Evolutionary conservation across 1,140 invertebrate genomes (phyloP), one percentile per base, ranked within the genome.

Genomic region (Polyergus mexicanus): DNA sequence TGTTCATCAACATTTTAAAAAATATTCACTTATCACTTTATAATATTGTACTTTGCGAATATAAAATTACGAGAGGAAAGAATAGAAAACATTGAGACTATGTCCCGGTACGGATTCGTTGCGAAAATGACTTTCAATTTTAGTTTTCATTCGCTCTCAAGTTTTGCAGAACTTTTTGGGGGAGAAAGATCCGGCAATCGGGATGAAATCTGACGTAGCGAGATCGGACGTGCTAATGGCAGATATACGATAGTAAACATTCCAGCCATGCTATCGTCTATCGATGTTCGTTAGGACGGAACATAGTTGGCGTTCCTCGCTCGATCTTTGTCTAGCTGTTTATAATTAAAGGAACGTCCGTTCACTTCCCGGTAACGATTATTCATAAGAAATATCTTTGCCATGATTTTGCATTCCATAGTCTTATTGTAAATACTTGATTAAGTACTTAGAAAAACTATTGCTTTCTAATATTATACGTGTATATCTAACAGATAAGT

Each of bases 261-360:
- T 78, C 44, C 76, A 38, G 35, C 22, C 35, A 10, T 35, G 63
- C 44, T 69, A 7, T 35, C 44, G 44, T 66, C n/a, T 69, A 69
- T 68, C 76, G 41, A 68, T 13, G 76, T 80, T 80, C 16, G 76
- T 80, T 69, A 69, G 44, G 38, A 66, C 41, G 60, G 41, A 68
- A 51, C 63, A 51, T 51, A 69, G 44, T 35, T 51, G 32, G 16
- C 76, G 7, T 80, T 80, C 44, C 32, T 41, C 62, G n/a, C 8
- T 38, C 16, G 56, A 54, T 35, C 32, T 41, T 69, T 16, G 63
- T 80, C 32, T 8, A 66, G 41, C 28, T 4, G 44, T 69, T 16
- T 54, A 32, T 28, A 54, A 80, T 80, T 54, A 38, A 80, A 65
- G 25, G 41, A 65, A 77, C 56, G 56, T 41, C 35, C 35, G 11